A percentile compares a stretch with the other conserved stretches of the same genome.
These are phyloP conservation scores for Chymomyza fuscimana DNA, from an alignment of 2,888 invertebrate genomes.

Conservation along the genomic window DNA sequence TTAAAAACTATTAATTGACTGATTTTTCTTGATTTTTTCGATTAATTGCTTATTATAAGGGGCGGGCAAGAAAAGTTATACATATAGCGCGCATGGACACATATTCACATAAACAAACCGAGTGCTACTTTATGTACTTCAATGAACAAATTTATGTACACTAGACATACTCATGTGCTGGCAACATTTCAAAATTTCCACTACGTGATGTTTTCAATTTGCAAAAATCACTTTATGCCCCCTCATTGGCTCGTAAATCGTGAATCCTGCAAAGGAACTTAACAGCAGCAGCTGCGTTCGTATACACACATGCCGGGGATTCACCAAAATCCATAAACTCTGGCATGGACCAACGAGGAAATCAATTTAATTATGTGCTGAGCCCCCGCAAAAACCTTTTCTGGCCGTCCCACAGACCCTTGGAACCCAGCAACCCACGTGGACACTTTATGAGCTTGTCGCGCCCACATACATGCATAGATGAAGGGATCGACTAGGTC, in stretches of 20 bases:
- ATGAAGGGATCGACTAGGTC: background rate
- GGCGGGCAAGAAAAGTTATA: too few relatives aligned
- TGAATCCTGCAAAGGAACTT: conserved; percentile 4
- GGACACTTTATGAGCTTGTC: conserved; percentile 10
- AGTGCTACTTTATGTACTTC: too few relatives aligned
- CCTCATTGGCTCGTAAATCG: conserved; percentile 51
- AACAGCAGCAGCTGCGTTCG: background rate
- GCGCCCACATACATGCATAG: conserved; percentile 1
- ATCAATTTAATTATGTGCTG: conserved; percentile 65
- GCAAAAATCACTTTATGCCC: conserved; percentile 45
- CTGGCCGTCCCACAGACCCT: too few relatives aligned
- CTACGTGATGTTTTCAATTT: conserved; percentile 56
- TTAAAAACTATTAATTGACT: too few relatives aligned
- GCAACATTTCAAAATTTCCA: conserved; percentile 51
- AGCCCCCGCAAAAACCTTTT: conserved; percentile 7
- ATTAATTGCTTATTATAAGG: too few relatives aligned
- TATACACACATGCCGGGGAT: background rate
- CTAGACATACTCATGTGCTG: conserved; percentile 2
- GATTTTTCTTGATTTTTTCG: too few relatives aligned
- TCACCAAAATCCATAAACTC: background rate
- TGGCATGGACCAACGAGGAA: conserved; percentile 31
- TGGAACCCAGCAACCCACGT: background rate
- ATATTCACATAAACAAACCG: too few relatives aligned
- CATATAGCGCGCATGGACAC: too few relatives aligned
- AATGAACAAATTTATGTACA: too few relatives aligned